These are phyloP conservation scores for Yoshiicerus persimilis DNA, from an alignment of 1,140 invertebrate genomes.

Conservation along the genomic window DNA sequence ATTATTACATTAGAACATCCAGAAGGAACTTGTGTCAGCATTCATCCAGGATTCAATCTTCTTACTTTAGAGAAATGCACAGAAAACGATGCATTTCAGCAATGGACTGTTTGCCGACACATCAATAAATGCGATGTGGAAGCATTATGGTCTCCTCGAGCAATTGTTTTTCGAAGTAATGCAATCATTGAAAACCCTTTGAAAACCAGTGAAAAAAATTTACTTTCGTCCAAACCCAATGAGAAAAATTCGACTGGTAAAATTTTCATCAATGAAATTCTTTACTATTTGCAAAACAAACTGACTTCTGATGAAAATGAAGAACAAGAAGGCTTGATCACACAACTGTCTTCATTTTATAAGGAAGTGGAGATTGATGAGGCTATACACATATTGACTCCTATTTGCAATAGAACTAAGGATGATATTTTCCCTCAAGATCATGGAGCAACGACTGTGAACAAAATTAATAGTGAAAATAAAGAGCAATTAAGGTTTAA, in stretches of 20 bases:
- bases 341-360: not conserved
- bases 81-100: not conserved
- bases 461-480: not conserved
- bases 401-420: not conserved
- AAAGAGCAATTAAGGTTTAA: not conserved
- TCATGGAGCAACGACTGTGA: too few relatives aligned
- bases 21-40: not conserved
- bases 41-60: not conserved
- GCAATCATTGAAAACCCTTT: not conserved
- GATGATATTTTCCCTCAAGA: too few relatives aligned
- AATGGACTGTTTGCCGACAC: constrained; percentile 17
- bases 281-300: not conserved
- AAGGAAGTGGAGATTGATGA: not conserved
- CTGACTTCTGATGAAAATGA: not conserved
- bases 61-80: not conserved
- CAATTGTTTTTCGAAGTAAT: not conserved
- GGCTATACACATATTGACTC: not conserved
- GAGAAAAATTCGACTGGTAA: not conserved
- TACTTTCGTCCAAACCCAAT: too few relatives aligned
- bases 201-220: not conserved
- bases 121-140: constrained; percentile 1
- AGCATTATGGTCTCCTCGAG: not conserved
- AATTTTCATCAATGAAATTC: not conserved
- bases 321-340: not conserved
- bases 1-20: not conserved